Evolutionary conservation across 1,140 invertebrate species (phyloP), one percentile per base, ranked within the genome.

Genomic region (Mya arenaria): DNA sequence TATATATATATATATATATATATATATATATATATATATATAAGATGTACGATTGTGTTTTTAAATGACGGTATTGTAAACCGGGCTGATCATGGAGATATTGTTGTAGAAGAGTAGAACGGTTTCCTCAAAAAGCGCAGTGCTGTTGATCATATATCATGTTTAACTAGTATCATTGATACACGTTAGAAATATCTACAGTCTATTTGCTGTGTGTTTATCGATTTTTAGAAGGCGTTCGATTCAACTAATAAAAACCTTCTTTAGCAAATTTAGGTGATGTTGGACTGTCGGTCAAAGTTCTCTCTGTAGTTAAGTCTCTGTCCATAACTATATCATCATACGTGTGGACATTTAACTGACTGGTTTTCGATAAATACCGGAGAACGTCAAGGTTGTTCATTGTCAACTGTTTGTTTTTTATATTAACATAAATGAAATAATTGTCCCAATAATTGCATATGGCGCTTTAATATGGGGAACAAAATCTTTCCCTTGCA

Each of bases 381-480:
- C 19, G 41, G 41, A 13, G 10, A 13, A 48, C 41, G 41, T 13
- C 41, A 48, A 48, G 41, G 41, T 48, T 48, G 41, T 48, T 48
- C 41, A 13, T 10, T 48, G 41, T 48, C 41, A 48, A 48, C 41
- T 13, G 41, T 48, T 48, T 48, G 41, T 48, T 48, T 48, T 13
- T 13, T 19, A 48, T 48, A 48, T 48, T 48, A 13, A 48, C 19
- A 48, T 13, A 48, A 48, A 48, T 48, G 41, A 10, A 48, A 13
- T 10, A 13, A 19, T 48, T 48, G 41, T 48, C 41, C 44, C 41
- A 17, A 30, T 72, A 15, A 72, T 72, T 13, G 25, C 28, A 2
- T 72, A 72, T 72, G 68, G 19, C 1, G 17, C 41, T 15, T 72
- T 44, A 23, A 25, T 72, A 5, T 72, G 41, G 68, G 68, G 41